Percentiles rank a stretch among this genome's conserved stretches.
phyloP scores from a whole-genome alignment of 2,113 vertebrate genomes.

The Orientallactaga bullata region DNA sequence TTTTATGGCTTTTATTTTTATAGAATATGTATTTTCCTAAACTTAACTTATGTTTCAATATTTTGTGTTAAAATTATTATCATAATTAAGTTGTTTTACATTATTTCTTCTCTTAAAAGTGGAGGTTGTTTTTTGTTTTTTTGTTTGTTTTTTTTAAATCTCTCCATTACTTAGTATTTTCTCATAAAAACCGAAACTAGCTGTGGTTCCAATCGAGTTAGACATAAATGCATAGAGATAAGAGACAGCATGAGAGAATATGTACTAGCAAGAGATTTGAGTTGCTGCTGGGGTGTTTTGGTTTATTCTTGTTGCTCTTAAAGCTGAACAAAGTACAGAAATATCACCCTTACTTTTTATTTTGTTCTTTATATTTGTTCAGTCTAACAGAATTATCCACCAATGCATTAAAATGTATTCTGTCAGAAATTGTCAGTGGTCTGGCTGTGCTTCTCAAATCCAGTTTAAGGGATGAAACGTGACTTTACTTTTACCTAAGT shows the following conservation, averaged over 20 bases:
- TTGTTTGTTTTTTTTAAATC: constrained; percentile 8
- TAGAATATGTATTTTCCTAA: constrained; percentile 58
- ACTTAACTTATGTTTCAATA: constrained; percentile 56
- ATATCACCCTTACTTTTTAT: background rate
- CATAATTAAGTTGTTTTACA: constrained; percentile 42
- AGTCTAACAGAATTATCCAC: background rate
- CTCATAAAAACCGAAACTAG: background rate
- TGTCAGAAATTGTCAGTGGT: background rate
- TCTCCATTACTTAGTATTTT: background rate
- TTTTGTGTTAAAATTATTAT: constrained; percentile 58
- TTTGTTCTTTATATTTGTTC: background rate
- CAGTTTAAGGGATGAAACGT: background rate
- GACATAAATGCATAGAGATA: background rate
- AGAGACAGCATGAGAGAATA: background rate
- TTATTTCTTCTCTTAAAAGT: background rate
- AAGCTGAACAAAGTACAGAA: constrained; percentile 15
- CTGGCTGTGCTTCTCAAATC: background rate
- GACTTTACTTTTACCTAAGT: constrained; percentile 3
- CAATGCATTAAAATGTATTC: background rate
- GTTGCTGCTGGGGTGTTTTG: background rate
- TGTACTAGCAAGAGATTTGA: background rate
- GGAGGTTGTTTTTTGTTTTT: background rate
- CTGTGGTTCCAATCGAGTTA: background rate
- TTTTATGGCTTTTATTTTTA: constrained; percentile 55
- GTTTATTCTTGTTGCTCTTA: background rate